phyloP scores from a whole-genome alignment of 1,140 invertebrate species.

The Bombus breviceps region DNA sequence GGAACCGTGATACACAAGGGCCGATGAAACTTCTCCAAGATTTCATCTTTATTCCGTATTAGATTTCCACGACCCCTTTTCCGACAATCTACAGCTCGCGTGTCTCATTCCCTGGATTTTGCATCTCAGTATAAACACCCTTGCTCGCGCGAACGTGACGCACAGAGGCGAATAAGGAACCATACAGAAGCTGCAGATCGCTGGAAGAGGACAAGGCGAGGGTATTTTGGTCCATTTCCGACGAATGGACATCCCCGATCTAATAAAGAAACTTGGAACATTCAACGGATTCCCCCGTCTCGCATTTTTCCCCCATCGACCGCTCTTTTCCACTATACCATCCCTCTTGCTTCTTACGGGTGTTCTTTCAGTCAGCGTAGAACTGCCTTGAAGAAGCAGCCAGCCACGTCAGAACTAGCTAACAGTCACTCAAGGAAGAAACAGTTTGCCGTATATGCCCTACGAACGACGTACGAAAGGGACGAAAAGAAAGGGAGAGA shows the following conservation, averaged over 20 bases:
- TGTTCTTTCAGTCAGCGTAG: constrained; percentile 11
- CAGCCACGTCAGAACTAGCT: not conserved
- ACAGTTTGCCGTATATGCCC: constrained; percentile 45
- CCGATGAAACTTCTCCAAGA: constrained; percentile 50
- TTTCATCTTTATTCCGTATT: constrained; percentile 69
- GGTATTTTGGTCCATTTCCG: constrained; percentile 65
- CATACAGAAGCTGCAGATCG: not conserved
- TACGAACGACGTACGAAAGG: constrained; percentile 21
- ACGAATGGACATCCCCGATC: constrained; percentile 71
- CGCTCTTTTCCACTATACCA: not conserved
- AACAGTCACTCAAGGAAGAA: constrained; percentile 39
- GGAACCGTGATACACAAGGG: constrained; percentile 9
- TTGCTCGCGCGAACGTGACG: not conserved
- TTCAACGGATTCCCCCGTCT: constrained; percentile 37
- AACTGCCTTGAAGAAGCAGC: constrained; percentile 6
- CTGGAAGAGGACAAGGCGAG: not conserved
- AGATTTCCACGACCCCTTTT: constrained; percentile 37
- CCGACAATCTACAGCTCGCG: not conserved
- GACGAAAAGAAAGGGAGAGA: not conserved
- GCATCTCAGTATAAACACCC: constrained; percentile 46
- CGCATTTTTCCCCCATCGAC: constrained; percentile 52
- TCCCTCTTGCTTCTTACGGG: constrained; percentile 20
- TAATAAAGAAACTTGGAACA: constrained; percentile 75
- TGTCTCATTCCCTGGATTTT: constrained; percentile 20
- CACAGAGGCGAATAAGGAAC: not conserved